phyloP scores from a whole-genome alignment of 1,140 invertebrate species.

The Hylaeus anthracinus region DNA sequence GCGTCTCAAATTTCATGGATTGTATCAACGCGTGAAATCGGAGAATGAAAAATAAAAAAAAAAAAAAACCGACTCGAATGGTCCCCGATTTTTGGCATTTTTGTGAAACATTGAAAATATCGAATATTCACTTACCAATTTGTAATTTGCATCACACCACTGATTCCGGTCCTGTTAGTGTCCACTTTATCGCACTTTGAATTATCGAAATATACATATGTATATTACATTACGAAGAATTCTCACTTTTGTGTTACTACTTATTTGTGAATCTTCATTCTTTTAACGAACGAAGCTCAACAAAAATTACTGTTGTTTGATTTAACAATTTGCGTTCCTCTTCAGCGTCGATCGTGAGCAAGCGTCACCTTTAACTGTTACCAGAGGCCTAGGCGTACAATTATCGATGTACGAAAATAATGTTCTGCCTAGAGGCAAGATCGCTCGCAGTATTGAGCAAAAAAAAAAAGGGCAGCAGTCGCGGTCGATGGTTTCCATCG shows the following conservation, averaged over 20 bases:
- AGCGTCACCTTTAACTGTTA: neutral
- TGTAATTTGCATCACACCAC: neutral
- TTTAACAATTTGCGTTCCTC: neutral
- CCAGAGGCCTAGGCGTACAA: neutral
- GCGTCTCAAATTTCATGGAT: no score
- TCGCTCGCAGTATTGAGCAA: neutral
- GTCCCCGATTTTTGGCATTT: no score
- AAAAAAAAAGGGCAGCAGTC: conserved; percentile 19
- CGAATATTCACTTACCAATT: neutral
- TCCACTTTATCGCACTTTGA: no score
- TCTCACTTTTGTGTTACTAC: no score
- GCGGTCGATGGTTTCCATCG: conserved; percentile 36
- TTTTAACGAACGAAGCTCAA: no score
- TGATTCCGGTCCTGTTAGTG: neutral
- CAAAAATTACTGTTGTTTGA: no score
- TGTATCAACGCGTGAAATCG: no score
- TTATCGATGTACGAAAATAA: neutral
- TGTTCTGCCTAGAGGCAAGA: conserved; percentile 24
- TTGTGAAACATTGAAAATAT: neutral
- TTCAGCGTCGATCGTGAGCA: neutral
- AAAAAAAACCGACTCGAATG: no score
- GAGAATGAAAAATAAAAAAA: no score
- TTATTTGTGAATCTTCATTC: no score
- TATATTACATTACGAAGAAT: no score
- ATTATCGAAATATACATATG: no score